A percentile compares a stretch with the other conserved stretches of the same genome.
These are phyloP conservation scores for Eupsilia transversa DNA, from an alignment of 2,888 invertebrate genomes.

Conservation along the genomic window DNA sequence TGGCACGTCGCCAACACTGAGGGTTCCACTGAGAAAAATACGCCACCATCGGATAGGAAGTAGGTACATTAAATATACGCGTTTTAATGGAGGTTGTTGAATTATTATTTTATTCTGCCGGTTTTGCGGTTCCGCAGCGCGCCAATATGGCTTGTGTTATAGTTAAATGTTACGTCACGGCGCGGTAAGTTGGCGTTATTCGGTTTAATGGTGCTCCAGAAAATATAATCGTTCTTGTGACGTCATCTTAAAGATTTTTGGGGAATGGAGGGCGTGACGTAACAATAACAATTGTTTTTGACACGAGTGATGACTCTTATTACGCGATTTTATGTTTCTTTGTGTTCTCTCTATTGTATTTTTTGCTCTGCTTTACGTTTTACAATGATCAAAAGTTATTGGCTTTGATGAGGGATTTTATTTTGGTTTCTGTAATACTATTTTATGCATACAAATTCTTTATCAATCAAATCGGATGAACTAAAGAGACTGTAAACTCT, in stretches of 20 bases:
- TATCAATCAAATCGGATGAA: neutral
- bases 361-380: neutral
- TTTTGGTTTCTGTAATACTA: neutral
- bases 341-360: constrained; percentile 14
- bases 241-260: constrained; percentile 55
- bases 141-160: constrained; percentile 51
- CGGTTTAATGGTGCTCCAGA: constrained; percentile 48
- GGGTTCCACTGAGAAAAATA: constrained; percentile 71
- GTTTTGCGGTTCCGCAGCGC: constrained; percentile 53
- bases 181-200: constrained; percentile 43
- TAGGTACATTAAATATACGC: constrained; percentile 70
- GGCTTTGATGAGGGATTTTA: neutral
- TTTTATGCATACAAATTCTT: neutral
- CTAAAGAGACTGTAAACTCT: too few relatives aligned
- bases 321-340: constrained; percentile 23
- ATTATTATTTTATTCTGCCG: constrained; percentile 64
- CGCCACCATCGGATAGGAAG: constrained; percentile 71
- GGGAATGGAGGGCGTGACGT: constrained; percentile 37
- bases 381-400: neutral
- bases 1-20: constrained; percentile 74
- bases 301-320: constrained; percentile 32
- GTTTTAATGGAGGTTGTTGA: constrained; percentile 64
- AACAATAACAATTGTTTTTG: constrained; percentile 50
- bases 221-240: constrained; percentile 57
- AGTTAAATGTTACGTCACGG: constrained; percentile 55